A percentile compares a stretch with the other conserved stretches of the same genome.
These are phyloP conservation scores for Mechanitis mazaeus DNA, from an alignment of 2,888 invertebrate species.

Conservation along the genomic window DNA sequence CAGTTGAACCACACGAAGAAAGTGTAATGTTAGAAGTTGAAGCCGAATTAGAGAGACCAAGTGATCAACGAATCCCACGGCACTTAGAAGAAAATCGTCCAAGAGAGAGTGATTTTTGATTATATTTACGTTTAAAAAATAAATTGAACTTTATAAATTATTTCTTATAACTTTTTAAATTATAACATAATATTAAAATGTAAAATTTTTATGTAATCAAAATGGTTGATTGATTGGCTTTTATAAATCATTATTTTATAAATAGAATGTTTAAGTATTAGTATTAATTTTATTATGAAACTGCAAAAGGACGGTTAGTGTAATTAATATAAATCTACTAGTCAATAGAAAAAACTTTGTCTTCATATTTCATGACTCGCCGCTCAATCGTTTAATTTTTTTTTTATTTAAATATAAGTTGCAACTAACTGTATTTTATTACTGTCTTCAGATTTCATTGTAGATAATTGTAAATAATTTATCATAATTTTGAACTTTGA, in stretches of 20 bases:
- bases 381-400: not conserved
- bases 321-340: too few relatives aligned
- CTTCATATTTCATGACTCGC: too few relatives aligned
- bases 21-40: conserved; percentile 53
- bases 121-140: conserved; percentile 7
- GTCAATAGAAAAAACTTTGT: too few relatives aligned
- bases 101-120: conserved; percentile 66
- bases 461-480: too few relatives aligned
- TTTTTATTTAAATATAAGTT: too few relatives aligned
- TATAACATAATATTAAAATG: not conserved
- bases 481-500: too few relatives aligned
- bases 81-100: conserved; percentile 64
- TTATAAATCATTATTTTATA: not conserved
- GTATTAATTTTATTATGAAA: too few relatives aligned
- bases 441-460: too few relatives aligned
- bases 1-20: conserved; percentile 45
- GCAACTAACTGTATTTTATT: too few relatives aligned
- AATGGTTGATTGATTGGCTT: not conserved
- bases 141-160: not conserved
- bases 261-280: too few relatives aligned
- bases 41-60: conserved; percentile 48
- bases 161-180: not conserved
- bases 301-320: too few relatives aligned
- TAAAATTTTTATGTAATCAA: not conserved
- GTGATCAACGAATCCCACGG: conserved; percentile 51